Evolutionary conservation across 2,888 invertebrate genomes (phyloP), one percentile per base, ranked within the genome.

Genomic region (Athalia cordata): DNA sequence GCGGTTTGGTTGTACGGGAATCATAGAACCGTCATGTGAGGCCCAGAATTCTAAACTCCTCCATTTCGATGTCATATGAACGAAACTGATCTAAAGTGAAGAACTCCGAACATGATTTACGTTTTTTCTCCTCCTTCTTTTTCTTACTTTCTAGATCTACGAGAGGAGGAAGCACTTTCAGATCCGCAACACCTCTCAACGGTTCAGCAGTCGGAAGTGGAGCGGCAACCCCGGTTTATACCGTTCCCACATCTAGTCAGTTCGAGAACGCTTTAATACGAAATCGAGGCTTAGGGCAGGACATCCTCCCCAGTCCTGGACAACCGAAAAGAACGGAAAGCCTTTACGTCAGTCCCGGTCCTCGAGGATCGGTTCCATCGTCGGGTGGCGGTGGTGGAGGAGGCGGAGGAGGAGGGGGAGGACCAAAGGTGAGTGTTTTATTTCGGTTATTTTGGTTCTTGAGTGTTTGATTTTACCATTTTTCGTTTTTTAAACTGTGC

Each of bases 271-370:
- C 96, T 77, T 92, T 96, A 80, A 89, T 97, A 86, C 93, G 95
- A 87, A 96, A 96, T 90, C 93, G 96, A 85, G 94, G 93, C 83
- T 92, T 97, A 78, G 96, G 96, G 80, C 97, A 97, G 91, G 97
- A 97, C 89, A 97, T 97, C 89, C 94, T 96, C 86, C 96, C 97
- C 81, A 97, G 97, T 84, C 94, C 93, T 79, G 95, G 95, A 86
- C 96, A 97, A 90, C 97, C 97, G 79, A 97, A 97, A 91, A 93
- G 97, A 87, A 97, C 97, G 81, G 97, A 97, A 91, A 97, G 97
- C 89, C 92, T 97, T 85, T 97, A 95, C 91, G 94, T 96, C 85
- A 92, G 92, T 85, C 93, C 94, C 70, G 92, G 91, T 81, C 91
- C 92, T 80, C 87, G 92, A 80, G 87, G 87, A 68, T 75, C 57